Conservation (phyloP, 2,113 vertebrate species). For the rat (Rattus norvegicus) region DNA sequence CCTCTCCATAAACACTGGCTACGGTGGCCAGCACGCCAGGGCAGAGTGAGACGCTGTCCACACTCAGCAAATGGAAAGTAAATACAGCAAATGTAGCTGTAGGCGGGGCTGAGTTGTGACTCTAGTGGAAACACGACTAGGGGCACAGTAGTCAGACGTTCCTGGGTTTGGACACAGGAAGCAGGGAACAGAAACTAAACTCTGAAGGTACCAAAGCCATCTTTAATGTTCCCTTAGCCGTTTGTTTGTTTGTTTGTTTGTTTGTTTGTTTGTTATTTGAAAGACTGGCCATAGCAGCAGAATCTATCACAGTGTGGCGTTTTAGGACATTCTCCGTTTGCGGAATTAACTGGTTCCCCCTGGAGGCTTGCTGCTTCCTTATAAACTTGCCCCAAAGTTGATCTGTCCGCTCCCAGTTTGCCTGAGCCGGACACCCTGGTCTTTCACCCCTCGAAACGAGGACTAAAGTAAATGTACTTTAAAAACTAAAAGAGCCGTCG, state of each 20-base stretch:
- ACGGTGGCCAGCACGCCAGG: background rate
- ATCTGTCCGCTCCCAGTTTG: background rate
- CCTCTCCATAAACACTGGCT: conserved; percentile 58
- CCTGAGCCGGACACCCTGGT: background rate
- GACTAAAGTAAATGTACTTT: background rate
- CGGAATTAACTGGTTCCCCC: background rate
- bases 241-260: background rate
- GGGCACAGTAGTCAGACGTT: no score
- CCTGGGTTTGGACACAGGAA: background rate
- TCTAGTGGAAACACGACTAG: background rate
- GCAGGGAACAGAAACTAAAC: background rate
- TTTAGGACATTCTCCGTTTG: background rate
- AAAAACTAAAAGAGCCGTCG: background rate
- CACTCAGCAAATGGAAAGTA: background rate
- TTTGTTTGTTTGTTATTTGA: background rate
- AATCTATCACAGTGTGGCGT: background rate
- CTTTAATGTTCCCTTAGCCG: background rate
- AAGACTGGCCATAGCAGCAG: background rate
- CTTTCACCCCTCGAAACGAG: background rate
- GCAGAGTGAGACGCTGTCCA: background rate
- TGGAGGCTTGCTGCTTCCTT: background rate
- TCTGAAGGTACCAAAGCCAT: background rate
- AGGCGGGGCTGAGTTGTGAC: background rate
- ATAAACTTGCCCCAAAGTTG: background rate
- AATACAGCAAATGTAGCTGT: background rate